Base-by-base conservation (phyloP, 2,888 invertebrate species). In the Archips crataeganus region DNA sequence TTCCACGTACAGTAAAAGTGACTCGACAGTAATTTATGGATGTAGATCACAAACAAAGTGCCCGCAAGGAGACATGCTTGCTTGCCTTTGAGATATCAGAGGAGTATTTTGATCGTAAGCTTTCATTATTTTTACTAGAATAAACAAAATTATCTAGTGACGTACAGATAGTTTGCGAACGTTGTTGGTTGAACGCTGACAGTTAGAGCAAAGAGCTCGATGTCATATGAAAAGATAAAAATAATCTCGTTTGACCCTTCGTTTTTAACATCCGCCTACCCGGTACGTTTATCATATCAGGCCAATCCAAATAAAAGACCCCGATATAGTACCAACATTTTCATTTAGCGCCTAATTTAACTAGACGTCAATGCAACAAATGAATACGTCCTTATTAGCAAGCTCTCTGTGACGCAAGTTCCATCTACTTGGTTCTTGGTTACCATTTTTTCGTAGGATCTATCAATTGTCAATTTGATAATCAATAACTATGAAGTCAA, bases 1-100 rank as follows among this genome's bases (percentile, higher is more conserved):
- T 65, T 60, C 65, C 49, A 45, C 51, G 36, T 61, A 42, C 60
- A 70, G 74, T 65, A 60, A 73, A 73, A 73, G 64, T 74, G 74
- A 69, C 64, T 70, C 60, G 69, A 65, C 69, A 36, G 64, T 60
- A 67, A 67, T 66, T 73, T 70, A 70, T 70, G 72, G 69, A 73
- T 75, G 47, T 75, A 59, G 69, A 62, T 66, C 75, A 63, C 47
- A 73, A 68, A 71, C 75, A 54, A 66, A 59, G 47, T 71, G 13
- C 49, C 70, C 39, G 11, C 13, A 39, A 36, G 42, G 66, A 49
- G 54, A 51, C 64, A 15, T 13, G 42, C 15, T 69, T 13, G 42
- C 15, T 69, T 32, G 57, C 57, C 49, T 47, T 73, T 59, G 57
- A 73, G 34, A 67, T 67, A 61, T 13, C 11, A 67, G 32, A 42